A percentile compares a stretch with the other conserved stretches of the same genome.
These are phyloP conservation scores for Neodiprion virginianus DNA, from an alignment of 1,140 invertebrate genomes.

Conservation along the genomic window DNA sequence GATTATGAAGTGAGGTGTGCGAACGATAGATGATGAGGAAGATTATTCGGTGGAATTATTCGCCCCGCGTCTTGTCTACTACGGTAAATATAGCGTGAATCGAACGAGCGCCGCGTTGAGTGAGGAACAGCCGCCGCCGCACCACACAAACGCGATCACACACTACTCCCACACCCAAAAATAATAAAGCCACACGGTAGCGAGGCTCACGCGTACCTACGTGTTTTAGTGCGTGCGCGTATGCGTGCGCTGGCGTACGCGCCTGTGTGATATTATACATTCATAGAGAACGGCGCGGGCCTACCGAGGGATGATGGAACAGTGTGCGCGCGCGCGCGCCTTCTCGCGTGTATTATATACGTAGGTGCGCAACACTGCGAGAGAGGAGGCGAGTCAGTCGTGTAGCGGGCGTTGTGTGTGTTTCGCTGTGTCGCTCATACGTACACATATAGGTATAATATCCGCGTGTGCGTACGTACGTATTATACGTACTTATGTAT, in stretches of 20 bases:
- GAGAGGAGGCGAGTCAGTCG: slow-evolving; percentile 21
- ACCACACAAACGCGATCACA: neutral
- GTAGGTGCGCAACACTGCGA: slow-evolving; percentile 15
- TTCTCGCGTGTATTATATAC: slow-evolving; percentile 8
- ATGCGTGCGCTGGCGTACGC: slow-evolving; percentile 16
- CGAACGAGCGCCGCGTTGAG: slow-evolving; percentile 3
- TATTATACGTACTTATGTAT: neutral
- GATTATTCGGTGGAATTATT: neutral
- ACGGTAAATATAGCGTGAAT: slow-evolving; percentile 7
- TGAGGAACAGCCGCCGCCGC: neutral
- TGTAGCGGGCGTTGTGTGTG: no score
- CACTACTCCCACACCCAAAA: no score
- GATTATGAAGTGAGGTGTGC: no score
- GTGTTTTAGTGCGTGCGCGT: neutral
- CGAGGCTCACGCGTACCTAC: neutral
- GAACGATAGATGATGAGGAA: neutral
- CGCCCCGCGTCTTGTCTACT: neutral
- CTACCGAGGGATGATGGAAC: neutral
- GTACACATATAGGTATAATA: no score
- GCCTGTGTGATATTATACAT: slow-evolving; percentile 21
- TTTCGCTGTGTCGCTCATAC: no score
- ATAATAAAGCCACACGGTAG: no score
- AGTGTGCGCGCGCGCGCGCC: slow-evolving; percentile 26
- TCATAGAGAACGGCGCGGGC: no score
- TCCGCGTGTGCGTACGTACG: neutral